Evolutionary conservation across 2,797 vertebrate species (phyloP).

Genomic region (Pseudotriccus pelzelni): DNA sequence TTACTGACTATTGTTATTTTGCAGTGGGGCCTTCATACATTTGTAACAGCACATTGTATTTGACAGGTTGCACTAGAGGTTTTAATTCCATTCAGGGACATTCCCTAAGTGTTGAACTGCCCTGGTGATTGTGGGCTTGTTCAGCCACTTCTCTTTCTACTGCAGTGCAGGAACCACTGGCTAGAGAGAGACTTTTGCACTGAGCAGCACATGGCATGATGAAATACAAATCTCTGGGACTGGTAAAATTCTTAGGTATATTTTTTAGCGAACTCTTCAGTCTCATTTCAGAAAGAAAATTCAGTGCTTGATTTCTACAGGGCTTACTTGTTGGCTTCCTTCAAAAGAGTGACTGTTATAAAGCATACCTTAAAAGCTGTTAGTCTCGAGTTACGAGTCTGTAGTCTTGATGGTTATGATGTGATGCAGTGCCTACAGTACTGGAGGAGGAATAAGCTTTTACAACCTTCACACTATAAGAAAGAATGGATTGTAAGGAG

Average conservation of each 20-base stretch:
- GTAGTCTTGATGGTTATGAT: background rate
- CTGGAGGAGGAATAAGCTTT: background rate
- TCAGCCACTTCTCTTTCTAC: background rate
- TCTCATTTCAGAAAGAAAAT: background rate
- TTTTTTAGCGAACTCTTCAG: background rate
- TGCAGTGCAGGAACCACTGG: background rate
- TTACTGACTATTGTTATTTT: background rate
- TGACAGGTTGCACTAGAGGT: background rate
- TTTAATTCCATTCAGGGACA: rapidly evolving
- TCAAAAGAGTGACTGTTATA: background rate
- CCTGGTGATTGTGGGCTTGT: background rate
- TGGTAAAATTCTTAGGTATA: background rate
- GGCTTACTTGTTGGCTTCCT: background rate
- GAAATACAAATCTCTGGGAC: background rate
- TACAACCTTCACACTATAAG: background rate
- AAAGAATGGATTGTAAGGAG: background rate
- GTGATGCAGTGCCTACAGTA: background rate
- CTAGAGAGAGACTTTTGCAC: background rate
- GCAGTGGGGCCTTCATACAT: background rate
- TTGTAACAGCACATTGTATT: background rate
- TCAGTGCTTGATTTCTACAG: background rate
- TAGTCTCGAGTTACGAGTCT: background rate
- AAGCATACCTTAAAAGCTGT: background rate
- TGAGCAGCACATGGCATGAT: background rate
- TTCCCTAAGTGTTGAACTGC: background rate